These are phyloP conservation scores for Poecile montanus DNA, from an alignment of 2,797 vertebrate genomes.

Conservation along the genomic window DNA sequence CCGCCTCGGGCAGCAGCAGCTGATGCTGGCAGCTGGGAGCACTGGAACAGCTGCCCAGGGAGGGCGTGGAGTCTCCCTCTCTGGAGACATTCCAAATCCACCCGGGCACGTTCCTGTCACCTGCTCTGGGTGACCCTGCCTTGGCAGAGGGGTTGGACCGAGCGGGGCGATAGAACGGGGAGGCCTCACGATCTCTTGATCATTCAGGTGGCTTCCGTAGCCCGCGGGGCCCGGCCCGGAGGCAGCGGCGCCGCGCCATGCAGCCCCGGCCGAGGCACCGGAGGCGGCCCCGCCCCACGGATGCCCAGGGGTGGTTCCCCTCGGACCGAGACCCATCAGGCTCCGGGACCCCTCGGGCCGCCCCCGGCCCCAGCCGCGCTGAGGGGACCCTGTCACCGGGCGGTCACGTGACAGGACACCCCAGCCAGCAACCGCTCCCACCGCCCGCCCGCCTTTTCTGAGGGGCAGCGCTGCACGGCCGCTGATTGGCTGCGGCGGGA, in stretches of 20 bases:
- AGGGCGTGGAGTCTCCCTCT: neutral
- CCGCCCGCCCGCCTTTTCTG: neutral
- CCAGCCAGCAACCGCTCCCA: rapidly evolving
- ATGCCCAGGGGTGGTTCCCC: neutral
- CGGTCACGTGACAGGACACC: neutral
- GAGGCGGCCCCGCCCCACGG: no score
- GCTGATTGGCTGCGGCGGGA: conserved; percentile 31
- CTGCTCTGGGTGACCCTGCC: neutral
- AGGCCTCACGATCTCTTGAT: neutral
- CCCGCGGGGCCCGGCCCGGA: neutral
- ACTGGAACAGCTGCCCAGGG: neutral
- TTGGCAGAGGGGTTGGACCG: neutral
- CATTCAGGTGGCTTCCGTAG: neutral
- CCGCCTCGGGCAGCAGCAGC: rapidly evolving
- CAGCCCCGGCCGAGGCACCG: neutral
- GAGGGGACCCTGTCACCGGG: rapidly evolving
- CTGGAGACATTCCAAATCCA: neutral
- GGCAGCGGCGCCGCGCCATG: neutral
- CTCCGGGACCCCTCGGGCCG: neutral
- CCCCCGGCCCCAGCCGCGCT: no score
- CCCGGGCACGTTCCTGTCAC: neutral
- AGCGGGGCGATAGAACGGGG: rapidly evolving
- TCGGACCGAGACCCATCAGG: rapidly evolving
- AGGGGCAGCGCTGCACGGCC: rapidly evolving
- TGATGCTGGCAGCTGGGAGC: neutral